Conservation (phyloP, 2,113 vertebrate species). For the Chamaea fasciata region DNA sequence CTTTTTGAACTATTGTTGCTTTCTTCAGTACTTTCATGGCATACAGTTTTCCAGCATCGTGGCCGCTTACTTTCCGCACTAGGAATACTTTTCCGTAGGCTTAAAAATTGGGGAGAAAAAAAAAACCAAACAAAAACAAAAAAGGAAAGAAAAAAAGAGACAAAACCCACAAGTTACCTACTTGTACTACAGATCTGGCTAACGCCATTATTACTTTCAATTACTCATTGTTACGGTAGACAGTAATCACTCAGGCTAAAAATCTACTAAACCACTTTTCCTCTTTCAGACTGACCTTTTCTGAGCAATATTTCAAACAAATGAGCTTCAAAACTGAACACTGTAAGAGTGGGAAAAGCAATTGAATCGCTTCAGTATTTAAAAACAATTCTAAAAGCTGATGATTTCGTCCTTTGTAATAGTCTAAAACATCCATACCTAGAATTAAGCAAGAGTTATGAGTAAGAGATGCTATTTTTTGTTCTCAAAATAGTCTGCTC, state of each 20-base stretch:
- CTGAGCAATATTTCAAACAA: background rate
- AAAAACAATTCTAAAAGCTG: background rate
- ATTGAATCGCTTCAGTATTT: background rate
- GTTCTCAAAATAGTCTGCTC: background rate
- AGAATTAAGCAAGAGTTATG: background rate
- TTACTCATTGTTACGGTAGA: background rate
- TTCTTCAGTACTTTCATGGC: slow-evolving; percentile 99
- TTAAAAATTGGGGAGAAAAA: slow-evolving; percentile 35
- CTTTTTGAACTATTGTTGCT: slow-evolving; percentile 95
- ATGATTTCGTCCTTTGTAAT: background rate
- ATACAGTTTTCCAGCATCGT: slow-evolving; percentile 90
- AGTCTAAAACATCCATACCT: background rate
- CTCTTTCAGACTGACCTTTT: background rate
- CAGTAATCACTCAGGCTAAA: background rate
- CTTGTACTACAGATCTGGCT: background rate
- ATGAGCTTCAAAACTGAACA: background rate
- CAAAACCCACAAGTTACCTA: background rate
- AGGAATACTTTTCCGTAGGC: slow-evolving; percentile 97
- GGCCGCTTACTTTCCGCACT: slow-evolving; percentile 93
- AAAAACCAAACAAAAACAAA: background rate
- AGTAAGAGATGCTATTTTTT: background rate
- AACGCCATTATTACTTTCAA: background rate
- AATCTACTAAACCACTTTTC: background rate
- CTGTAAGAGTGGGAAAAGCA: background rate
- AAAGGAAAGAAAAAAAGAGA: background rate